phyloP scores from a whole-genome alignment of 2,888 invertebrate genomes.

The Steinernema carpocapsae region DNA sequence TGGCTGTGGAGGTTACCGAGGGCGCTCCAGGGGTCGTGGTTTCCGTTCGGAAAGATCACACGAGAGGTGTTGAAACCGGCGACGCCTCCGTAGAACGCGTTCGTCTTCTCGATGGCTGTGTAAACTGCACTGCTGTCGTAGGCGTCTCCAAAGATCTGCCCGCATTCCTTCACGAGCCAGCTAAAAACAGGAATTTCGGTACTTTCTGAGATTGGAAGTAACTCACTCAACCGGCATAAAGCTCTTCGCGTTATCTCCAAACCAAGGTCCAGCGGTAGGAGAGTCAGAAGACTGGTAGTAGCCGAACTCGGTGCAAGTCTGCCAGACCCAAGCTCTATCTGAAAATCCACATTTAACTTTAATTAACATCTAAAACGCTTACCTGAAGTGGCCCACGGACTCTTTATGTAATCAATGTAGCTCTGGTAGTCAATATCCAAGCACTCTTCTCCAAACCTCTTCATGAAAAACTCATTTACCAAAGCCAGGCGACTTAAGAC shows the following conservation, averaged over 20 bases:
- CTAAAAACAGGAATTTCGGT: constrained; percentile 8
- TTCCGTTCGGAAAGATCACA: constrained; percentile 35
- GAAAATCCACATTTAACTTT: constrained; percentile 48
- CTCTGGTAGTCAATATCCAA: constrained; percentile 52
- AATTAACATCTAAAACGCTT: background rate
- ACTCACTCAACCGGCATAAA: constrained; percentile 1
- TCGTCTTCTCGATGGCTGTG: constrained; percentile 48
- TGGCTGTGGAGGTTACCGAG: constrained; percentile 34
- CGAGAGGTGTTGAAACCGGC: constrained; percentile 35
- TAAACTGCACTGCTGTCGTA: constrained; percentile 47
- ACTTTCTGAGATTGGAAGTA: no score
- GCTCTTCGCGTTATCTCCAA: constrained; percentile 38
- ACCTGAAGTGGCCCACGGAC: background rate
- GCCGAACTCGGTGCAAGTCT: constrained; percentile 93
- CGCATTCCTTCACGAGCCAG: constrained; percentile 52
- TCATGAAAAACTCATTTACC: constrained; percentile 16
- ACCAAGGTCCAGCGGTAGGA: constrained; percentile 52
- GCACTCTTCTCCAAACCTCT: constrained; percentile 39
- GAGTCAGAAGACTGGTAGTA: constrained; percentile 85
- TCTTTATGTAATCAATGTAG: constrained; percentile 22
- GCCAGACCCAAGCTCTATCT: constrained; percentile 85
- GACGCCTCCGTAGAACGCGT: constrained; percentile 53
- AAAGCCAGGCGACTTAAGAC: background rate
- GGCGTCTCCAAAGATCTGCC: constrained; percentile 49
- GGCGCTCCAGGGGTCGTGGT: constrained; percentile 42